Base-by-base conservation (phyloP, 2,888 invertebrate genomes). In the Rhingia rostrata region DNA sequence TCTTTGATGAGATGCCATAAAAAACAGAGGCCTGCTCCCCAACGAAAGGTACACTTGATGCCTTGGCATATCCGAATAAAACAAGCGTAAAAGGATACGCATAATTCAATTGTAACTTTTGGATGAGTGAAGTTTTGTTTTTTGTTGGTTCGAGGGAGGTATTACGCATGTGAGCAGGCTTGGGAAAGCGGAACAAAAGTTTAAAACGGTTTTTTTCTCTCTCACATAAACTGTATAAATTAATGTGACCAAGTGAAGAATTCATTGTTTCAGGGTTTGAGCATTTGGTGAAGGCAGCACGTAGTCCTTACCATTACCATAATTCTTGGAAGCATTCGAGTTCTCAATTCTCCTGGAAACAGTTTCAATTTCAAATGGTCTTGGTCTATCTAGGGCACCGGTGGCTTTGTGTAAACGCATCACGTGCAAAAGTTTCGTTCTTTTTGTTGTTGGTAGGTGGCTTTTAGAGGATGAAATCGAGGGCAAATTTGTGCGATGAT, bases 1-100 rank as follows among this genome's bases (percentile, higher is more conserved):
- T 53, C 66, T 75, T 75, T 75, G 66, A 75, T 51, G 66, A 66
- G 66, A 75, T 43, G 35, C 51, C 67, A 60, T 75, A 74, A 74
- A 66, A 67, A 70, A 67, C 58, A 37, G 41, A 43, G 60, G 58
- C 43, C 58, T 56, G 14, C 22, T 53, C 30, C 49, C 33, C n/a
- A 2, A 32, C 49, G 32, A 70, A 4, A 45, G 43, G 39, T 58
- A 49, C 14, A 30, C 45, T 47, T 32, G 45, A 73, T 54, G 63
- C 12, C 37, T 73, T 54, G 10, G 14, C 39, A 22, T 5, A 54
- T 32, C 6, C 39, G 37, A 74, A 56, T 56, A 47, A 64, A 74
- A 74, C 30, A 45, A 63, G 54, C 47, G 32, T 4, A 37, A 56
- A 56, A 74, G 54, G 63, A 56, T 49, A 56, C 49, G 47, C 56